Percentiles rank a stretch among this genome's conserved stretches.
Conservation (phyloP, 2,888 invertebrate genomes). For the Glaucopsyche alexis region DNA sequence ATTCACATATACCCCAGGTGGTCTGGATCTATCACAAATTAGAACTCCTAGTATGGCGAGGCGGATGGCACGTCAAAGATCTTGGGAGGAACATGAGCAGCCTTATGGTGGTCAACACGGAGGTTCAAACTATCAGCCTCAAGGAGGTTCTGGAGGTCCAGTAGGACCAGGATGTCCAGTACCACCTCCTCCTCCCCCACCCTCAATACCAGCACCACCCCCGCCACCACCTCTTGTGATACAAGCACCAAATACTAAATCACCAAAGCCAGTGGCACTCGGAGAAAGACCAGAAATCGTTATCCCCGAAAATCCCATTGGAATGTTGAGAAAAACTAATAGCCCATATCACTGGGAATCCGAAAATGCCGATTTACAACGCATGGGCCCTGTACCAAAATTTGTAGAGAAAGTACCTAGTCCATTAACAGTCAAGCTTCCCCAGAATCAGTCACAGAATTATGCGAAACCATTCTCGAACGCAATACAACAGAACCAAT, state of each 20-base stretch:
- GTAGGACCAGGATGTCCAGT: slow-evolving; percentile 45
- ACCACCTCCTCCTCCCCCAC: slow-evolving; percentile 71
- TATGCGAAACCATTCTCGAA: slow-evolving; percentile 55
- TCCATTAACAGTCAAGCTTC: slow-evolving; percentile 72
- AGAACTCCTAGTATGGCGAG: slow-evolving; percentile 94
- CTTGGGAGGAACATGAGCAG: slow-evolving; percentile 77
- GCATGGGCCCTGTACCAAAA: slow-evolving; percentile 71
- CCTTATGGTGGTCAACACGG: slow-evolving; percentile 54
- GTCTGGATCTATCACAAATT: slow-evolving; percentile 93
- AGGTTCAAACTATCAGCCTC: slow-evolving; percentile 55
- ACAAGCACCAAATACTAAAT: slow-evolving; percentile 67
- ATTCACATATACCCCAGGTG: slow-evolving; percentile 97
- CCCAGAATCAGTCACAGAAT: slow-evolving; percentile 66
- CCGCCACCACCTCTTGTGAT: slow-evolving; percentile 82
- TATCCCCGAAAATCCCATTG: slow-evolving; percentile 86
- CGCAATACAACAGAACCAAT: slow-evolving; percentile 57
- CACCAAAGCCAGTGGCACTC: slow-evolving; percentile 75
- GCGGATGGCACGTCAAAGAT: slow-evolving; percentile 84
- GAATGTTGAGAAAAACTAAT: slow-evolving; percentile 83
- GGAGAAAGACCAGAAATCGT: slow-evolving; percentile 87
- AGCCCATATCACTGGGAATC: slow-evolving; percentile 83
- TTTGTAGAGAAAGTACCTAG: slow-evolving; percentile 72
- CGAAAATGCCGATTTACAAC: slow-evolving; percentile 78
- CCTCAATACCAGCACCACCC: slow-evolving; percentile 72
- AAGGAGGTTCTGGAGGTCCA: slow-evolving; percentile 33